These are phyloP conservation scores for Malthinus flaveolus DNA, from an alignment of 2,888 invertebrate genomes.

Conservation along the genomic window DNA sequence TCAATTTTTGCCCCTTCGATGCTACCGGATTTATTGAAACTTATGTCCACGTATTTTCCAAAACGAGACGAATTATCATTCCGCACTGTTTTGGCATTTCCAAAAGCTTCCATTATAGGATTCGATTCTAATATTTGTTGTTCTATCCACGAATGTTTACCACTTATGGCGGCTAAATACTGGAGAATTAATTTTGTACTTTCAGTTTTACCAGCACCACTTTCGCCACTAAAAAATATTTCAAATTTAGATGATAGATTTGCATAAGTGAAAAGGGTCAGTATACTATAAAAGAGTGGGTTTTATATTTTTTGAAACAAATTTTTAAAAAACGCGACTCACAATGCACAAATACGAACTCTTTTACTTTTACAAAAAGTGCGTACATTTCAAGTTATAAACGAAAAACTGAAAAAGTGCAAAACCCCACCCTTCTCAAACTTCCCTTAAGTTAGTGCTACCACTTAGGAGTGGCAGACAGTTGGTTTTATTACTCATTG, in stretches of 20 bases:
- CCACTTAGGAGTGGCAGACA: no score
- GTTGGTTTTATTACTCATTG: no score
- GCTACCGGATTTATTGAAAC: conserved; percentile 71
- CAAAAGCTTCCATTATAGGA: conserved; percentile 95
- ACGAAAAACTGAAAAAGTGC: no score
- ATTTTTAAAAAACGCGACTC: no score
- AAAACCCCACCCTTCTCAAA: no score
- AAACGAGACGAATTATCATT: conserved; percentile 97
- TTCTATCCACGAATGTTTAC: conserved; percentile 96
- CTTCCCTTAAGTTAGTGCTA: no score
- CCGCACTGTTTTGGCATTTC: conserved; percentile 93
- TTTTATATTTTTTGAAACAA: no score
- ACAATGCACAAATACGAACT: no score
- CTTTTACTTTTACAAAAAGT: no score
- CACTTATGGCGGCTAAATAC: conserved; percentile 90
- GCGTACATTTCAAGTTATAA: no score
- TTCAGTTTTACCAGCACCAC: conserved; percentile 95
- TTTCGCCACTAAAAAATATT: conserved; percentile 80
- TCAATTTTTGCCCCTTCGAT: conserved; percentile 95
- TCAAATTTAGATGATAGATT: conserved; percentile 11
- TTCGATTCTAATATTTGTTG: conserved; percentile 97
- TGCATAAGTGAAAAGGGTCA: no score
- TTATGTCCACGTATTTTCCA: conserved; percentile 92
- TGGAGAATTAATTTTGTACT: conserved; percentile 93
- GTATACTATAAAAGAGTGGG: no score